Conservation (phyloP, 2,797 vertebrate species). For the Characodon lateralis region DNA sequence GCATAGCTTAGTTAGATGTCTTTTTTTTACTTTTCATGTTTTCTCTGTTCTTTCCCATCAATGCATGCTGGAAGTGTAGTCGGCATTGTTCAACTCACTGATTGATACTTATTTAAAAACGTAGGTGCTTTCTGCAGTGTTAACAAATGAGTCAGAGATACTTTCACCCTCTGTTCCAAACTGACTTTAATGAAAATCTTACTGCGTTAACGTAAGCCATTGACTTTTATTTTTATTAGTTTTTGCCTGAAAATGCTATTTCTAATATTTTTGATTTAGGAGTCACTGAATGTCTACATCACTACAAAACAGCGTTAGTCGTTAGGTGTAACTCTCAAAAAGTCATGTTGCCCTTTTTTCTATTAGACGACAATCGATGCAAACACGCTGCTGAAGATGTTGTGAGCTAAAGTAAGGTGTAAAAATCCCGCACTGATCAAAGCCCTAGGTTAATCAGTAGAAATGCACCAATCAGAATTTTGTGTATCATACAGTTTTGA, state of each 20-base stretch:
- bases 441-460: not conserved
- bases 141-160: constrained; percentile 46
- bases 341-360: constrained; percentile 17
- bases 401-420: constrained; percentile 5
- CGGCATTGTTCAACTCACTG: constrained; percentile 48
- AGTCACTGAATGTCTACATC: constrained; percentile 5
- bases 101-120: constrained; percentile 37
- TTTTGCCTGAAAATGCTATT: not conserved
- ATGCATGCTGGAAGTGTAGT: constrained; percentile 62
- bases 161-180: constrained; percentile 48
- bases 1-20: constrained; percentile 37
- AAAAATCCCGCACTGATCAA: constrained; percentile 11
- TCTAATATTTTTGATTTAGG: not conserved
- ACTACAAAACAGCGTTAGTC: constrained; percentile 4
- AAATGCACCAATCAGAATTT: not conserved
- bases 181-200: constrained; percentile 21
- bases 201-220: not conserved
- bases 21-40: constrained; percentile 25
- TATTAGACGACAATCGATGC: constrained; percentile 9
- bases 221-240: constrained; percentile 11
- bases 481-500: not conserved
- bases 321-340: constrained; percentile 18
- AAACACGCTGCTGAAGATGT: constrained; percentile 10
- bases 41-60: constrained; percentile 43
- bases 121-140: constrained; percentile 32